A percentile compares a stretch with the other conserved stretches of the same genome.
Evolutionary conservation across 2,797 vertebrate species (phyloP).

Genomic region (Gypaetus barbatus): DNA sequence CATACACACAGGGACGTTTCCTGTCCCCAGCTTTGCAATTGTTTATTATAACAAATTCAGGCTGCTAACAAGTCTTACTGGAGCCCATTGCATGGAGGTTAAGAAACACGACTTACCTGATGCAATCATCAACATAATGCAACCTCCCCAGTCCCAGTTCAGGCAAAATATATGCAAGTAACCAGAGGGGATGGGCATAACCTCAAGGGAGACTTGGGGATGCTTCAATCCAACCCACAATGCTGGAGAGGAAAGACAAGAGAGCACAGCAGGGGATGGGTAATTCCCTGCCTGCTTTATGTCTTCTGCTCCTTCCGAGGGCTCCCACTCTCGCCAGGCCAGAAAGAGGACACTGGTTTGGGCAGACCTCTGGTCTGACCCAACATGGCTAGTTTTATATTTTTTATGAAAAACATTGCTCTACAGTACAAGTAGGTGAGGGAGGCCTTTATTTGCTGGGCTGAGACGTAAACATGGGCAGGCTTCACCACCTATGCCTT

Average conservation of each 20-base stretch:
- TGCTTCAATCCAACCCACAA: background rate
- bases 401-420: background rate
- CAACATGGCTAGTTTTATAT: background rate
- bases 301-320: background rate
- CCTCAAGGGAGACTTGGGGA: background rate
- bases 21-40: slow-evolving; percentile 13
- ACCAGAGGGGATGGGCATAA: background rate
- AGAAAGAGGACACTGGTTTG: background rate
- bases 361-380: background rate
- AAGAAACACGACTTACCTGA: background rate
- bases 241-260: background rate
- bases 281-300: background rate
- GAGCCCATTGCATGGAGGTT: background rate
- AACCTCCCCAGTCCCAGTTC: background rate
- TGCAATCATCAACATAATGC: background rate
- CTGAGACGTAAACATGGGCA: background rate
- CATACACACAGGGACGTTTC: background rate
- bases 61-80: slow-evolving; percentile 5
- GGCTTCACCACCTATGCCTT: background rate
- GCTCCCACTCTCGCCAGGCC: background rate
- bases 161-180: background rate
- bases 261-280: background rate
- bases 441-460: background rate
- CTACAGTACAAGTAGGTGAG: background rate
- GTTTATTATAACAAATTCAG: slow-evolving; percentile 19